These are phyloP conservation scores for Acrobasis consociella DNA, from an alignment of 2,888 invertebrate genomes.

Conservation along the genomic window DNA sequence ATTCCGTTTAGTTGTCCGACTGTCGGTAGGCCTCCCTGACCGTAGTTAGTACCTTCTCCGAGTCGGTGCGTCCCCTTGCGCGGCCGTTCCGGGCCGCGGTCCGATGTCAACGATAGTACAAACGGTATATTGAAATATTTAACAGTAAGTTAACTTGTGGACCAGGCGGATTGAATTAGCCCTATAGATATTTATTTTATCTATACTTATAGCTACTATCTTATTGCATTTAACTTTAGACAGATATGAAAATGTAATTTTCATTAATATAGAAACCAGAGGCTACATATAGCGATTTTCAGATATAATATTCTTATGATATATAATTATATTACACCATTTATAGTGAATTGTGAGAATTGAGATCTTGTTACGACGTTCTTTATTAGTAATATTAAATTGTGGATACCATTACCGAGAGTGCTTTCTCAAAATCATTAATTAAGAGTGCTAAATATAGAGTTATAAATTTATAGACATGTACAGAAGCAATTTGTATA, in stretches of 20 bases:
- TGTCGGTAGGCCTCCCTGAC: slow-evolving; percentile 30
- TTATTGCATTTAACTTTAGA: slow-evolving; percentile 71
- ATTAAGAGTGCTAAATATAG: slow-evolving; percentile 57
- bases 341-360: slow-evolving; percentile 15
- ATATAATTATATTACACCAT: slow-evolving; percentile 24
- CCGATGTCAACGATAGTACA: slow-evolving; percentile 74
- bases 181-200: slow-evolving; percentile 75
- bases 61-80: neutral
- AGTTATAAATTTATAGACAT: slow-evolving; percentile 39
- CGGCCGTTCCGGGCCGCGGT: slow-evolving; percentile 38
- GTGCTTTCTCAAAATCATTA: slow-evolving; percentile 70
- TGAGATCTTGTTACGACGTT: slow-evolving; percentile 24
- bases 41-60: slow-evolving; percentile 12
- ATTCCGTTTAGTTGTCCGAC: slow-evolving; percentile 31
- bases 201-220: slow-evolving; percentile 67
- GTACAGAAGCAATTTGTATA: slow-evolving; percentile 53
- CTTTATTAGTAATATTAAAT: slow-evolving; percentile 33
- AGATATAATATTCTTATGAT: slow-evolving; percentile 27
- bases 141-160: slow-evolving; percentile 74
- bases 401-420: slow-evolving; percentile 56
- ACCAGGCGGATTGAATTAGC: slow-evolving; percentile 72
- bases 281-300: slow-evolving; percentile 36
- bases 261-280: slow-evolving; percentile 39
- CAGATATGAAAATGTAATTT: slow-evolving; percentile 68
- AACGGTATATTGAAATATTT: slow-evolving; percentile 69